phyloP scores from a whole-genome alignment of 2,113 vertebrate species.

The Grantiella picta region DNA sequence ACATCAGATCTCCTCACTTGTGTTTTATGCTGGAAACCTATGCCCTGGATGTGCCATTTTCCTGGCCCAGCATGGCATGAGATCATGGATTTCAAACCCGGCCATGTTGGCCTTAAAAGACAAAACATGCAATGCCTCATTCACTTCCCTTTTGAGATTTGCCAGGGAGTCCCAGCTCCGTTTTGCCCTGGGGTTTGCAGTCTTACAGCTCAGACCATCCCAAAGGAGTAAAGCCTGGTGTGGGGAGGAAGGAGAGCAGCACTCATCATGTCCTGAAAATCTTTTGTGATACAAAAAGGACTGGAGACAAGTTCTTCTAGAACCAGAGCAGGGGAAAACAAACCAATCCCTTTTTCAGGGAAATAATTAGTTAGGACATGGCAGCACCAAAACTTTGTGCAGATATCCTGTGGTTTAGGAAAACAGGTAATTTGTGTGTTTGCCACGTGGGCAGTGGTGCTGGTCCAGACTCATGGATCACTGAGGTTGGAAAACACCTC shows the following conservation, averaged over 20 bases:
- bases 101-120: not conserved
- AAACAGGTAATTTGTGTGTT: not conserved
- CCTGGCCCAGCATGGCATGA: constrained; percentile 20
- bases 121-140: not conserved
- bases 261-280: not conserved
- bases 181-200: not conserved
- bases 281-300: not conserved
- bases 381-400: not conserved
- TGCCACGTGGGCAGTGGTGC: not conserved
- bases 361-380: not conserved
- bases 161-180: not conserved
- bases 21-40: constrained; percentile 30
- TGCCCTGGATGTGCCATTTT: constrained; percentile 40
- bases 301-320: not conserved
- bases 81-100: constrained; percentile 20
- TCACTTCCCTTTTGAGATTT: not conserved
- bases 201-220: not conserved
- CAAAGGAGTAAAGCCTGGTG: not conserved
- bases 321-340: not conserved
- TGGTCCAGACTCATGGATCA: not conserved
- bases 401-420: not conserved
- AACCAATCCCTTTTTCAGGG: not conserved
- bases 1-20: constrained; percentile 27
- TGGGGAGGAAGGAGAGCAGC: not conserved
- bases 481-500: not conserved